Percentiles rank a stretch among this genome's conserved stretches.
Conservation (phyloP, 2,797 vertebrate species). For the Falco novaeseelandiae region DNA sequence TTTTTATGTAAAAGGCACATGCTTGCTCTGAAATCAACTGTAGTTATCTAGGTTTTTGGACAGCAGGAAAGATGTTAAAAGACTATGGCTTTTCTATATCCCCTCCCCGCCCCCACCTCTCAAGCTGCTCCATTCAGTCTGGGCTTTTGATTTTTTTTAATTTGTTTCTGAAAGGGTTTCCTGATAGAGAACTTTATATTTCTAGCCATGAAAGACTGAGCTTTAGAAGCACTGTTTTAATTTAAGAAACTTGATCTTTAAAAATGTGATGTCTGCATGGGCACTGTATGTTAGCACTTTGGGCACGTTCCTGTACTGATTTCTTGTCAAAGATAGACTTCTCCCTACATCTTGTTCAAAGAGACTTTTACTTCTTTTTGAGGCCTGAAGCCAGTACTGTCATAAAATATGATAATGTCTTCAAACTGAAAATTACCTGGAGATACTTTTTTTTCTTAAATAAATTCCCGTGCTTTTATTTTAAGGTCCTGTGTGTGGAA, state of each 20-base stretch:
- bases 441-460: constrained; percentile 7
- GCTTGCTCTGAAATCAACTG: not conserved
- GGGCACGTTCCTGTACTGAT: not conserved
- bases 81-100: not conserved
- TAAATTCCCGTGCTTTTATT: not conserved
- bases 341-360: not conserved
- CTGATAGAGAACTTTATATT: not conserved
- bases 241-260: not conserved
- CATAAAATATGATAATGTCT: constrained; percentile 7
- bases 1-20: not conserved
- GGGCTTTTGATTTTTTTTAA: not conserved
- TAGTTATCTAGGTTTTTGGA: not conserved
- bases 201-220: not conserved
- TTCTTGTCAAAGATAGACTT: not conserved
- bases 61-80: not conserved
- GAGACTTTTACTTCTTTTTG: not conserved
- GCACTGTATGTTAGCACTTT: not conserved
- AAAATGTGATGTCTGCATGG: not conserved
- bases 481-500: not conserved
- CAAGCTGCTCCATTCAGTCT: not conserved
- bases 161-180: not conserved
- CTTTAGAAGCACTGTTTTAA: constrained; percentile 9
- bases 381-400: not conserved
- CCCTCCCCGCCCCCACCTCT: too few species aligned
- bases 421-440: constrained; percentile 20